phyloP scores from a whole-genome alignment of 1,140 invertebrate species.

The Drosophila navojoa region DNA sequence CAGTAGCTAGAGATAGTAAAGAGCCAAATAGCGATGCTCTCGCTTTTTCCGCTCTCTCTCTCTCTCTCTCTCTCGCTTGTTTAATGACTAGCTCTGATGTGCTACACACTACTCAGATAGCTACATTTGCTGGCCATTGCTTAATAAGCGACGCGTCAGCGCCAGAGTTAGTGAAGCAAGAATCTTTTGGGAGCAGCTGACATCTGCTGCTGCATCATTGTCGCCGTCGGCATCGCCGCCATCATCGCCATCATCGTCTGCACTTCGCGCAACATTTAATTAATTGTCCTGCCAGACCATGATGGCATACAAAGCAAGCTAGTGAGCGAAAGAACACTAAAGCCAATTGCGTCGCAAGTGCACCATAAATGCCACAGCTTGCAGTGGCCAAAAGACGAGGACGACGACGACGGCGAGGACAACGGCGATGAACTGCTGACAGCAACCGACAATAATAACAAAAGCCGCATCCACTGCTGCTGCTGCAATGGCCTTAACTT shows the following conservation, averaged over 20 bases:
- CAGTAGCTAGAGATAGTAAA: too few relatives aligned
- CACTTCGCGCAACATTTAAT: slow-evolving; percentile 44
- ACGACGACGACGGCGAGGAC: neutral
- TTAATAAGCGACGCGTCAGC: neutral
- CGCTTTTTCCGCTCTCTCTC: neutral
- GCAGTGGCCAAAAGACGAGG: slow-evolving; percentile 7
- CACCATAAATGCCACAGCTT: slow-evolving; percentile 40
- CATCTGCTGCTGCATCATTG: slow-evolving; percentile 28
- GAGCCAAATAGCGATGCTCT: too few relatives aligned
- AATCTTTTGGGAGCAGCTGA: slow-evolving; percentile 6
- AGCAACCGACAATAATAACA: slow-evolving; percentile 53
- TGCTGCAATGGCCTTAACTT: slow-evolving; percentile 58
- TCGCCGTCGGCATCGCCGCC: too few relatives aligned
- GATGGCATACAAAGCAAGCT: slow-evolving; percentile 6
- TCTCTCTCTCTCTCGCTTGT: neutral
- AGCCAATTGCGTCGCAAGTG: slow-evolving; percentile 31
- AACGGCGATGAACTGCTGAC: slow-evolving; percentile 31
- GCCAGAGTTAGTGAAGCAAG: neutral
- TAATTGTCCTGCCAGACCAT: slow-evolving; percentile 31
- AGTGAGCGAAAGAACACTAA: slow-evolving; percentile 9
- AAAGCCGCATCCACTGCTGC: slow-evolving; percentile 39
- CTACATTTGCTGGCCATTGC: neutral
- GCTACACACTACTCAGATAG: neutral
- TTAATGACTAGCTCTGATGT: neutral
- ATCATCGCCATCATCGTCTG: slow-evolving; percentile 4